A percentile compares a stretch with the other conserved stretches of the same genome.
Conservation (phyloP, 2,888 invertebrate genomes). For the Eristalis arbustorum region DNA sequence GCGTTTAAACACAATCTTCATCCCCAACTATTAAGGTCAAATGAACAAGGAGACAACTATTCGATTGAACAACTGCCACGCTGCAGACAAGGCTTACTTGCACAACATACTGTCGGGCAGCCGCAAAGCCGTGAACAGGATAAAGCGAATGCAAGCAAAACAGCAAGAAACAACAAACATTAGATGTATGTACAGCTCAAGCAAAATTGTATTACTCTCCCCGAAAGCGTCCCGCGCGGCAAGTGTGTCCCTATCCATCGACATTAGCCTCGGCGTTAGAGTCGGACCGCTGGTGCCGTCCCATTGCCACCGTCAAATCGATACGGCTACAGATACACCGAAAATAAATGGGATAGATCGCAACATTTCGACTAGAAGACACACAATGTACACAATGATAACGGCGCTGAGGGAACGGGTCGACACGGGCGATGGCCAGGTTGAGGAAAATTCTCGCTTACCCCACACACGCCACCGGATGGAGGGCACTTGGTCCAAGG, state of each 20-base stretch:
- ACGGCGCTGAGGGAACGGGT: slow-evolving; percentile 12
- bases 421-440: not conserved
- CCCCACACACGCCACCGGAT: not conserved
- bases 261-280: slow-evolving; percentile 16
- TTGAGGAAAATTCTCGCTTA: not conserved
- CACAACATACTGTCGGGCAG: slow-evolving; percentile 1
- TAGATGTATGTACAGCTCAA: not conserved
- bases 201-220: slow-evolving; percentile 21
- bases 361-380: slow-evolving; percentile 29
- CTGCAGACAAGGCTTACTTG: not conserved
- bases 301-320: slow-evolving; percentile 24
- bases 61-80: not conserved
- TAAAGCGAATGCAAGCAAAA: not conserved
- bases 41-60: too few species aligned
- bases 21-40: too few species aligned
- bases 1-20: too few species aligned
- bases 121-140: not conserved
- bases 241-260: slow-evolving; percentile 4
- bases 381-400: slow-evolving; percentile 20
- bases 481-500: not conserved
- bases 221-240: not conserved
- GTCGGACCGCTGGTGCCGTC: slow-evolving; percentile 15
- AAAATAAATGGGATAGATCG: slow-evolving; percentile 26
- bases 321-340: slow-evolving; percentile 14
- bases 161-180: not conserved